phyloP scores from a whole-genome alignment of 2,888 invertebrate genomes.

The Latheticus oryzae region DNA sequence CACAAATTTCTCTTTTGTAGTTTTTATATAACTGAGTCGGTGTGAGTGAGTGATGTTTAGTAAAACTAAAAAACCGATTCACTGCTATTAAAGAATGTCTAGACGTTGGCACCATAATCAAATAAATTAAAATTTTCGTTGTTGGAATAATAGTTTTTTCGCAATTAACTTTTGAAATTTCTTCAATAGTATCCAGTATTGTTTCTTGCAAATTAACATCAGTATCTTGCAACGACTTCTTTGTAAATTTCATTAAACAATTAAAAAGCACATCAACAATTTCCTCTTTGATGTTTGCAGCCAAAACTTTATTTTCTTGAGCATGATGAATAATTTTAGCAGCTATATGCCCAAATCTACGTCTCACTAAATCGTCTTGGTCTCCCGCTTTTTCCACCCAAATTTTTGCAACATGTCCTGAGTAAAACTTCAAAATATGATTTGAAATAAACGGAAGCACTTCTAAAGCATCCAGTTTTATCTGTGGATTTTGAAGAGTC shows the following conservation, averaged over 20 bases:
- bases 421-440: slow-evolving; percentile 64
- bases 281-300: slow-evolving; percentile 61
- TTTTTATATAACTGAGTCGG: slow-evolving; percentile 72
- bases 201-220: slow-evolving; percentile 69
- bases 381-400: slow-evolving; percentile 65
- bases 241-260: slow-evolving; percentile 66
- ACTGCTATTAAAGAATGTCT: slow-evolving; percentile 70
- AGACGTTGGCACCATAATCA: slow-evolving; percentile 74
- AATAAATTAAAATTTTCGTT: slow-evolving; percentile 70
- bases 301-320: slow-evolving; percentile 54
- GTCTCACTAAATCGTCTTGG: slow-evolving; percentile 57
- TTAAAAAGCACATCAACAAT: slow-evolving; percentile 65
- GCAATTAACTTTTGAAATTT: slow-evolving; percentile 65
- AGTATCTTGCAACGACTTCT: slow-evolving; percentile 67
- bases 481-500: slow-evolving; percentile 46
- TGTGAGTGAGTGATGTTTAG: slow-evolving; percentile 67
- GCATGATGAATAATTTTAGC: slow-evolving; percentile 41
- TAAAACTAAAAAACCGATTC: slow-evolving; percentile 70
- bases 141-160: slow-evolving; percentile 65
- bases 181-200: slow-evolving; percentile 68
- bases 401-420: slow-evolving; percentile 56
- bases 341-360: slow-evolving; percentile 60
- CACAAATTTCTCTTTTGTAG: slow-evolving; percentile 73
- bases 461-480: slow-evolving; percentile 60
- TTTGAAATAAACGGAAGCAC: slow-evolving; percentile 64